Evolutionary conservation across 2,888 invertebrate genomes (phyloP), one percentile per base, ranked within the genome.

Genomic region (Nomada goodeniana): DNA sequence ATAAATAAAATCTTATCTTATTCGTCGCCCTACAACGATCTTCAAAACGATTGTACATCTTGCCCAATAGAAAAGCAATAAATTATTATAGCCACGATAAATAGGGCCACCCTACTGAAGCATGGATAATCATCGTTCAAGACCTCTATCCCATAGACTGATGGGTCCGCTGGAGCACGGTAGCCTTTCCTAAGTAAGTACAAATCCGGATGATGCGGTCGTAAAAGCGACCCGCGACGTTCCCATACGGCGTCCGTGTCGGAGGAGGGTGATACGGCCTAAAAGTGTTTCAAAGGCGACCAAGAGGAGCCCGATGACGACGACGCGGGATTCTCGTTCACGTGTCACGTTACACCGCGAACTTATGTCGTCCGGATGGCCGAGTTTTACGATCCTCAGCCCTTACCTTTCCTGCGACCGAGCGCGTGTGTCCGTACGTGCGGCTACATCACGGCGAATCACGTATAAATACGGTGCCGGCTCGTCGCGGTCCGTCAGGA

Each of bases 151-250:
- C 78, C 82, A 10, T 13, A 73, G 82, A 86, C 70, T 68, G 76
- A 79, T 11, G 86, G 53, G 59, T 4, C 42, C n/a, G 5, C 13
- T 1, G 42, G 42, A 26, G 61, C 81, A 76, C 85, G 86, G 90
- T 90, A 90, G 91, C 90, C 89, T 89, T 91, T 91, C 89, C 88
- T 91, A 91, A 90, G 92, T 91, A 92, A 91, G 90, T 92, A 93
- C 93, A 93, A 93, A 93, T 92, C 92, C 91, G 91, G 76, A 89
- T 92, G 92, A 93, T 92, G 91, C 87, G 90, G 88, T 92, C 92
- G 91, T 93, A 93, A 93, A 93, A 92, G 90, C 76, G 84, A 82
- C 60, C 86, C 77, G 76, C 76, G 83, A 85, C 79, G 85, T 76
- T 77, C 60, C 53, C 65, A 60, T 71, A 50, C 50, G 60, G 53